A percentile compares a stretch with the other conserved stretches of the same genome.
These are phyloP conservation scores for Lasioglossum villosulum DNA, from an alignment of 2,888 invertebrate species.

Conservation along the genomic window DNA sequence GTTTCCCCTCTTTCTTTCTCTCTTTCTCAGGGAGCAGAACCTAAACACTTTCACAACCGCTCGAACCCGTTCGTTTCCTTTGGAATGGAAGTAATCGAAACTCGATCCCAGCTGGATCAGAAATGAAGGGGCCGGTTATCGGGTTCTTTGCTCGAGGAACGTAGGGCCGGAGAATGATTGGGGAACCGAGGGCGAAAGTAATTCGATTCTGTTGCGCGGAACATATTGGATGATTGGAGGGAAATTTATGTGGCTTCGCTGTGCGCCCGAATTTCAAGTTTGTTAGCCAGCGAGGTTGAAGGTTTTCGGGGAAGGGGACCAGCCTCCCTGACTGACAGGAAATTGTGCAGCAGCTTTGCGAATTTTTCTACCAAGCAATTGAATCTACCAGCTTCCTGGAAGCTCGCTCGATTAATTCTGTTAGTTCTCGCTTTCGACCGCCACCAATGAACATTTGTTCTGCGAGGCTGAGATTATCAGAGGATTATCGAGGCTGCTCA, in stretches of 20 bases:
- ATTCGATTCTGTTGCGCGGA: slow-evolving; percentile 57
- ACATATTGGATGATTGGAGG: slow-evolving; percentile 61
- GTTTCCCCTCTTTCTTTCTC: neutral
- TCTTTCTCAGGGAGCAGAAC: neutral
- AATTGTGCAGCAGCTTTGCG: neutral
- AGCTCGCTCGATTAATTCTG: neutral
- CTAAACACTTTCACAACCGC: neutral
- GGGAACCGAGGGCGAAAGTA: slow-evolving; percentile 49
- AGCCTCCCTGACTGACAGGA: neutral
- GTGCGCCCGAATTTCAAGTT: slow-evolving; percentile 13
- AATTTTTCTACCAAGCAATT: neutral
- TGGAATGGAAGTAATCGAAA: slow-evolving; percentile 54
- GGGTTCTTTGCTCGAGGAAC: slow-evolving; percentile 41
- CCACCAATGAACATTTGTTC: neutral
- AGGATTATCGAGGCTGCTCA: neutral
- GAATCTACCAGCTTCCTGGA: neutral
- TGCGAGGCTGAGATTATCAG: neutral
- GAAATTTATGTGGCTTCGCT: slow-evolving; percentile 53
- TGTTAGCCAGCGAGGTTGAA: slow-evolving; percentile 16
- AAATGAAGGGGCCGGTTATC: slow-evolving; percentile 50
- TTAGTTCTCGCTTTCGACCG: neutral
- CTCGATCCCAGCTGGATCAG: slow-evolving; percentile 50
- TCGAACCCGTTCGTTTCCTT: slow-evolving; percentile 29
- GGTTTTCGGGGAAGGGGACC: neutral
- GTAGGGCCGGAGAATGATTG: slow-evolving; percentile 44